phyloP scores from a whole-genome alignment of 2,113 vertebrate species.

The Suricata suricatta region DNA sequence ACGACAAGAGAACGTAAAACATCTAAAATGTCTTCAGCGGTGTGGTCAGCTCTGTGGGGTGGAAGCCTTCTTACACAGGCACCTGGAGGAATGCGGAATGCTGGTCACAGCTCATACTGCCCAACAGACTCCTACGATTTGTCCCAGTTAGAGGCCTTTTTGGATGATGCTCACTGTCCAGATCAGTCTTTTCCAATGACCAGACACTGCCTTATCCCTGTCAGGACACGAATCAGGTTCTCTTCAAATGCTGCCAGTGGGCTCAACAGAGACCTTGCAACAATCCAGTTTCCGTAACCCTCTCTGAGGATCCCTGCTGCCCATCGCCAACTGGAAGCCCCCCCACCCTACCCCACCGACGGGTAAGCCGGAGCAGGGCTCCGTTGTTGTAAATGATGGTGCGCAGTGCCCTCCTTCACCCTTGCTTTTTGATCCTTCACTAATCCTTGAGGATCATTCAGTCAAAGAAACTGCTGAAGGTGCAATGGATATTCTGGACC shows the following conservation, averaged over 20 bases:
- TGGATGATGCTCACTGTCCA: slow-evolving; percentile 91
- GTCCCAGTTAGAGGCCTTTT: slow-evolving; percentile 92
- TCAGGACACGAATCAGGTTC: slow-evolving; percentile 93
- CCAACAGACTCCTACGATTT: slow-evolving; percentile 88
- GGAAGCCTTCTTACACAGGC: slow-evolving; percentile 94
- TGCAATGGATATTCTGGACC: slow-evolving; percentile 88
- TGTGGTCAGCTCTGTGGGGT: slow-evolving; percentile 95
- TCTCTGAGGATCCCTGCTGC: slow-evolving; percentile 93
- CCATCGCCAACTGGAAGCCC: slow-evolving; percentile 88
- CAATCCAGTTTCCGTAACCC: slow-evolving; percentile 92
- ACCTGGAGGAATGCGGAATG: slow-evolving; percentile 92
- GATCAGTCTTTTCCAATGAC: slow-evolving; percentile 94
- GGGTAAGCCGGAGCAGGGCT: slow-evolving; percentile 95
- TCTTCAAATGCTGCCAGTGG: slow-evolving; percentile 94
- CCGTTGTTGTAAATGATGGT: slow-evolving; percentile 95
- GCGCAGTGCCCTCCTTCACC: slow-evolving; percentile 95
- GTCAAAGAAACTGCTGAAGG: slow-evolving; percentile 90
- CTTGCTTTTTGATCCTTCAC: slow-evolving; percentile 93
- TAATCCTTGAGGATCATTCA: slow-evolving; percentile 90
- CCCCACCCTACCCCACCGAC: slow-evolving; percentile 82
- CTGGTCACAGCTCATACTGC: slow-evolving; percentile 89
- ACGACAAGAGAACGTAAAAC: slow-evolving; percentile 93
- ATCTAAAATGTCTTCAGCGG: slow-evolving; percentile 92
- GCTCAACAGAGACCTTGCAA: slow-evolving; percentile 92
- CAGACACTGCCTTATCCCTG: slow-evolving; percentile 93